Base-by-base conservation (phyloP, 2,888 invertebrate genomes). In the Hypomecis atomaria region DNA sequence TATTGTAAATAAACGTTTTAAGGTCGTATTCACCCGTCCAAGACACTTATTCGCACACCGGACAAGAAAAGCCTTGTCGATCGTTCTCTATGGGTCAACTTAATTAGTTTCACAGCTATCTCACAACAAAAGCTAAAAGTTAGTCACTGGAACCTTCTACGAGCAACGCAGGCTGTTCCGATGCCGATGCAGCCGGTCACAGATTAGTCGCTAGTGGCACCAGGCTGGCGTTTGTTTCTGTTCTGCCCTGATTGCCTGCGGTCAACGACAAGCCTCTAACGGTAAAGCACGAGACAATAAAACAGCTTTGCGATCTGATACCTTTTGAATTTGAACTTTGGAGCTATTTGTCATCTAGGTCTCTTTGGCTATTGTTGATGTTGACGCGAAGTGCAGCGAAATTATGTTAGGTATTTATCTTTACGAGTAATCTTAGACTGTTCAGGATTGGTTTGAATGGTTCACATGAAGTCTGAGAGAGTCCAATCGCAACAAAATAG, bases 191-290 rank as follows among this genome's bases (percentile, higher is more conserved):
- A 1, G 9, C 10, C 48, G 7, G 59, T 43, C 59, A 55, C 55
- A 64, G 64, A 64, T 64, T 61, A 57, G 40, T 36, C 7, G n/a
- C 10, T 50, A 52, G 69, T 73, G 59, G 70, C 3, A n/a, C 69
- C 71, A 67, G 69, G 71, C 68, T 69, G 70, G 73, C 69, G 81
- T 84, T 84, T 86, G 85, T 85, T 85, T 79, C 78, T 82, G 86
- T 86, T 87, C 81, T 83, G 87, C 86, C 78, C 87, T 87, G 87
- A 87, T 88, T 87, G 83, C 76, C 78, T 73, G 70, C 70, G 71
- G 75, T 75, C 76, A 74, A 76, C 65, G 60, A 67, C 71, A 76
- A 81, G 77, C 74, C 75, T 23, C 73, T 84, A 87, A 84, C 86
- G 78, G 84, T 81, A 81, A 72, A 71, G 66, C 67, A 58, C 45